A percentile compares a stretch with the other conserved stretches of the same genome.
Conservation (phyloP, 64 coral and sea anemone genomes). For the Dendronephthya gigantea region DNA sequence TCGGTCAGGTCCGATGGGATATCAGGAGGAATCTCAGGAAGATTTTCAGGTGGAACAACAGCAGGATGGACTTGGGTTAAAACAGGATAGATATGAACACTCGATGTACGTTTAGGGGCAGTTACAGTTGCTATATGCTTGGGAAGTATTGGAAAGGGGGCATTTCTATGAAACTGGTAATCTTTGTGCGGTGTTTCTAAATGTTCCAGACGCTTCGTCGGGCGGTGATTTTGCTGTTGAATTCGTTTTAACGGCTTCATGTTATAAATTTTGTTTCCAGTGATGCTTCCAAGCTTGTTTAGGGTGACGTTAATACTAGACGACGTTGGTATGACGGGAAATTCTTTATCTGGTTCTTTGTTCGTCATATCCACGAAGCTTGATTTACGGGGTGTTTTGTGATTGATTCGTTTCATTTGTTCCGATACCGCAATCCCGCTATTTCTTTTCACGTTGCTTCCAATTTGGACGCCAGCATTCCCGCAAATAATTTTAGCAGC, state of each 20-base stretch:
- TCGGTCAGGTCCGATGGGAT: background rate
- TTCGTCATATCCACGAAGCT: background rate
- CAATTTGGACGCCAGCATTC: too few relatives aligned
- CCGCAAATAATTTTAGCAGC: too few relatives aligned
- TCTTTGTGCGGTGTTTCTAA: background rate
- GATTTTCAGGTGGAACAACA: background rate
- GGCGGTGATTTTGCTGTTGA: too few relatives aligned
- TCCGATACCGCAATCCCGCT: too few relatives aligned
- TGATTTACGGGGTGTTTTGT: too few relatives aligned
- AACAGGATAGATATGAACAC: background rate
- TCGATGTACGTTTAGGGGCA: background rate
- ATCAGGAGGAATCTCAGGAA: background rate
- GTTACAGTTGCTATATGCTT: background rate
- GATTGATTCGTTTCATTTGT: too few relatives aligned
- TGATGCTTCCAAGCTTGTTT: background rate
- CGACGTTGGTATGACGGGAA: background rate
- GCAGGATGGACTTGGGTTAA: background rate
- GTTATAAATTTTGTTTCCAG: background rate
- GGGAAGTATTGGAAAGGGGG: background rate
- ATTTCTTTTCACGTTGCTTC: too few relatives aligned
- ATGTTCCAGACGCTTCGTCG: background rate
- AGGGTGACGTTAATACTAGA: conserved; percentile 2
- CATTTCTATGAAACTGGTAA: background rate
- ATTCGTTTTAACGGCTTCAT: background rate
- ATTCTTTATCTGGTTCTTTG: background rate